Conservation (phyloP, 2,888 invertebrate genomes). For the Ethmia dodecea region DNA sequence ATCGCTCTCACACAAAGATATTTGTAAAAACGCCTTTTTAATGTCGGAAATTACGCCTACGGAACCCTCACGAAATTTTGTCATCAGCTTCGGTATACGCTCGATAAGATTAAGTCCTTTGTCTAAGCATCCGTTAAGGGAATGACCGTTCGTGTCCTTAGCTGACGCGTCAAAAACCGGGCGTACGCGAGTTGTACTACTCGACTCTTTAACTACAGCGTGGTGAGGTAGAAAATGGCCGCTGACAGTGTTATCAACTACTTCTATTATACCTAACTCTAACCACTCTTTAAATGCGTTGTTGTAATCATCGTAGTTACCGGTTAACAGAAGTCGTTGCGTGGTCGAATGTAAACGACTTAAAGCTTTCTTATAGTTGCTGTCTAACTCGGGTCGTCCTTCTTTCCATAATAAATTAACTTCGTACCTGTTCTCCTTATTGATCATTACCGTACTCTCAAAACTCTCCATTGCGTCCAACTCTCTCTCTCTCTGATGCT, state of each 20-base stretch:
- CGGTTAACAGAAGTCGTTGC: neutral
- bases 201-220: conserved; percentile 9
- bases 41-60: neutral
- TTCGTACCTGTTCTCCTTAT: conserved; percentile 5
- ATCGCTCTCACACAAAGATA: neutral
- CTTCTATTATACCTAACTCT: no score
- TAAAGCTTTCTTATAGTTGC: neutral
- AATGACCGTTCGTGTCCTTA: neutral
- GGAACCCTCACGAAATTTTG: neutral
- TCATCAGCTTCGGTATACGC: neutral
- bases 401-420: conserved; percentile 5
- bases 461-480: neutral
- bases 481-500: neutral
- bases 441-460: neutral
- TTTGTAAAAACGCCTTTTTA: neutral
- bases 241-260: no score
- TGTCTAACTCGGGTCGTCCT: conserved; percentile 1
- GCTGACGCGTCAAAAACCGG: conserved; percentile 13
- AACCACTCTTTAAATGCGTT: no score
- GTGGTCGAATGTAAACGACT: conserved; percentile 5
- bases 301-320: conserved; percentile 6
- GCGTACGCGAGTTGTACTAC: conserved; percentile 7
- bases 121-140: neutral
- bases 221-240: conserved; percentile 10
- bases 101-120: neutral